Evolutionary conservation across 2,888 invertebrate genomes (phyloP).

Genomic region (Mythimna pallens): DNA sequence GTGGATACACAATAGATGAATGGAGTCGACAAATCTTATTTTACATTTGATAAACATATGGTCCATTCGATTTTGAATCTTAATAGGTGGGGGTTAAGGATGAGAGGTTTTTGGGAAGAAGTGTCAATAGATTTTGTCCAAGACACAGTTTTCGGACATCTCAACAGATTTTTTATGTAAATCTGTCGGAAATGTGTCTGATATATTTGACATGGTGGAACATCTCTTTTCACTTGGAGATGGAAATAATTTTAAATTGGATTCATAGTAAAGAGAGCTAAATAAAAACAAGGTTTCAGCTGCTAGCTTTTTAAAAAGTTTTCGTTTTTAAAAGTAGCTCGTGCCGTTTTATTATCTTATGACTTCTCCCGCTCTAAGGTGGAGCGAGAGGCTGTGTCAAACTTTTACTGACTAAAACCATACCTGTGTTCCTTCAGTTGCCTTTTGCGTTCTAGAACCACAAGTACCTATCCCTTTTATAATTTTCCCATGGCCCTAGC

Average conservation of each 20-base stretch:
- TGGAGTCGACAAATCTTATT: constrained; percentile 12
- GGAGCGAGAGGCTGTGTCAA: no score
- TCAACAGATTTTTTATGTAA: constrained; percentile 49
- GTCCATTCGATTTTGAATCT: constrained; percentile 22
- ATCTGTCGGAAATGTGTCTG: constrained; percentile 51
- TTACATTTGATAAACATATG: constrained; percentile 10
- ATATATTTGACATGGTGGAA: constrained; percentile 60
- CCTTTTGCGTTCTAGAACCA: no score
- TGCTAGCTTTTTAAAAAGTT: constrained; percentile 13
- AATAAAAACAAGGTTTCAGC: constrained; percentile 29
- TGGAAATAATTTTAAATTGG: constrained; percentile 33
- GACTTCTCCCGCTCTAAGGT: no score
- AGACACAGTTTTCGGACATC: constrained; percentile 38
- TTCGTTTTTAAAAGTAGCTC: no score
- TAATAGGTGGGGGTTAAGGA: not conserved
- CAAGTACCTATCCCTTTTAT: no score
- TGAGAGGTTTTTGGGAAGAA: not conserved
- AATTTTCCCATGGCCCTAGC: no score
- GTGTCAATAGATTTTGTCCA: constrained; percentile 19
- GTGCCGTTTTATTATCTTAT: not conserved
- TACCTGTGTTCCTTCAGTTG: no score
- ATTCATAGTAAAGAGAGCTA: not conserved
- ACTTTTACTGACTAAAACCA: no score
- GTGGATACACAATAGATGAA: constrained; percentile 44
- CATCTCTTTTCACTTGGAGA: constrained; percentile 47